Percentiles rank a stretch among this genome's conserved stretches.
Conservation (phyloP, 2,888 invertebrate species). For the Ophion costatus region DNA sequence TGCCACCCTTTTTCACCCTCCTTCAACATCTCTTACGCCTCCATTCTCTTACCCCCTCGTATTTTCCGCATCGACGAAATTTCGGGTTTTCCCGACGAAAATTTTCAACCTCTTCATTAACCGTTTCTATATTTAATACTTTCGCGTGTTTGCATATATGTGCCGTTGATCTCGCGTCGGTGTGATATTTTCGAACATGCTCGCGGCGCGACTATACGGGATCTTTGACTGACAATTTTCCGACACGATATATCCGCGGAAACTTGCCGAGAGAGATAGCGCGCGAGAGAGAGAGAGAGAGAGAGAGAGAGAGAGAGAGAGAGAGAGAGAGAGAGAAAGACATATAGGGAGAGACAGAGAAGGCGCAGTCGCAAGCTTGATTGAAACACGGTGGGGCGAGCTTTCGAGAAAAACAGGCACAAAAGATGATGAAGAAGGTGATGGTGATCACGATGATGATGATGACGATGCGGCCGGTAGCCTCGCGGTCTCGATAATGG, state of each 20-base stretch:
- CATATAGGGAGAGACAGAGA: constrained; percentile 24
- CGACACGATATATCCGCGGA: constrained; percentile 47
- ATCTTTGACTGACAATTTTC: constrained; percentile 64
- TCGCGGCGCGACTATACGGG: constrained; percentile 56
- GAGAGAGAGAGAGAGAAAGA: constrained; percentile 13
- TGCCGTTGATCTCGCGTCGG: constrained; percentile 9
- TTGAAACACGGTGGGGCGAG: constrained; percentile 52
- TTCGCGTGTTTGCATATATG: not conserved
- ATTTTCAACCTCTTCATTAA: constrained; percentile 23
- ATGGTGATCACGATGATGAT: constrained; percentile 43
- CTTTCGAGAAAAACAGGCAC: constrained; percentile 50
- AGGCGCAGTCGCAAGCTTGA: constrained; percentile 41
- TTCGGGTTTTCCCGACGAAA: constrained; percentile 32
- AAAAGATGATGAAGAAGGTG: constrained; percentile 16
- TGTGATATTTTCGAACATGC: constrained; percentile 51
- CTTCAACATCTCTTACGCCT: not conserved
- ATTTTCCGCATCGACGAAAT: constrained; percentile 31
- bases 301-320: constrained; percentile 22
- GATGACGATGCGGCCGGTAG: constrained; percentile 44
- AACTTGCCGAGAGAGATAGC: constrained; percentile 25
- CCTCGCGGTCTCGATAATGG: constrained; percentile 59
- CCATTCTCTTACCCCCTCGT: constrained; percentile 9
- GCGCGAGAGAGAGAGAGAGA: constrained; percentile 14
- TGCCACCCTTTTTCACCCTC: not conserved
- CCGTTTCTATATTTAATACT: constrained; percentile 15